Base-by-base conservation (phyloP, 1,140 invertebrate genomes). In the Globodera ellingtonae region DNA sequence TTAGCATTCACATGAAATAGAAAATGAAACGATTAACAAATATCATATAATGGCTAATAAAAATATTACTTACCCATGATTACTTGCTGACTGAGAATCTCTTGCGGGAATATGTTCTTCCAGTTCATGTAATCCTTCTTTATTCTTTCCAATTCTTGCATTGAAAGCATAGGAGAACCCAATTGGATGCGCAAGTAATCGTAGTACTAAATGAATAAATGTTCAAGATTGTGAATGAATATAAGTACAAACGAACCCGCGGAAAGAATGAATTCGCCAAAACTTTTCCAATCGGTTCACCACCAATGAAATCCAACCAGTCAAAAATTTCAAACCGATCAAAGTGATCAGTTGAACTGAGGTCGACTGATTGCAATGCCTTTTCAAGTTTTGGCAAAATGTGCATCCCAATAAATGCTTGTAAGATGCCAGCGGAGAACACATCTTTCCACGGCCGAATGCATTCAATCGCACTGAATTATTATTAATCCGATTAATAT, bases 401-500 rank as follows among this genome's bases (percentile, higher is more conserved):
- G 59, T 88, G 84, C 70, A 88, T 85, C 5, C 47, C 79, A 21
- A 88, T 8, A 75, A 88, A 88, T 13, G 78, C 62, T 21, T 80
- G 78, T 73, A 88, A 86, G 21, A 85, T 85, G n/a, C 62, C 69
- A 8, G 67, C 10, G 10, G 93, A 91, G 84, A 97, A 95, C 0
- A 96, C 95, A 72, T 92, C 89, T n/a, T 92, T 90, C 97, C 97
- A 99, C 1, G 96, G 96, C 81, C 93, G 92, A 1, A 99, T 91
- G 91, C 98, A 95, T n/a, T 94, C 91, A 84, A 94, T 92, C 0
- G 96, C 97, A 3, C 96, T 98, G 71, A 92, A 91, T 90, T 98
- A 94, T 6, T 96, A 94, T 90, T 95, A 93, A 81, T 10, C 44
- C 10, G 21, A 46, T 81, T 24, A 59, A 46, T 3, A 48, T 10